Evolutionary conservation across 2,797 vertebrate genomes (phyloP).

Genomic region (Cuniculus paca): DNA sequence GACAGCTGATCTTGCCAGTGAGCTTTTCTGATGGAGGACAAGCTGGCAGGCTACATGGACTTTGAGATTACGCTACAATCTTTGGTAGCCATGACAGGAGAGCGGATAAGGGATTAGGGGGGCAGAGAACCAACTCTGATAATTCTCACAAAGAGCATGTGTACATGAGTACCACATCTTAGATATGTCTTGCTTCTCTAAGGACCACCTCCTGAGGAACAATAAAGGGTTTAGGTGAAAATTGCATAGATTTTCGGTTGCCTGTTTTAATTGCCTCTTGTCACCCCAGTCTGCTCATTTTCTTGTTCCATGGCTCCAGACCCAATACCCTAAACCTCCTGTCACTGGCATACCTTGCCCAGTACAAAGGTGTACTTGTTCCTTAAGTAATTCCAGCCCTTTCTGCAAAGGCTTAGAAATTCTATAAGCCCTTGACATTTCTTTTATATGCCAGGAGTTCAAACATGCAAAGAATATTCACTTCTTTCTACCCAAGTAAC

Average conservation of each 20-base stretch:
- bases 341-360: background rate
- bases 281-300: background rate
- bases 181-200: background rate
- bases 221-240: background rate
- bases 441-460: background rate
- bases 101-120: fast-evolving
- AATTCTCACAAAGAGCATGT: no score
- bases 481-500: background rate
- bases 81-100: background rate
- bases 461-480: background rate
- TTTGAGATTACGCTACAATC: background rate
- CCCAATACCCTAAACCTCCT: no score
- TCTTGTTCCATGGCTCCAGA: background rate
- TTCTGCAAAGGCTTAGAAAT: background rate
- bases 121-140: background rate
- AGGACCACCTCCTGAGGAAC: background rate
- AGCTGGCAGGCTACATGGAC: background rate
- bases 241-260: background rate
- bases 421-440: background rate
- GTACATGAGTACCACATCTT: no score
- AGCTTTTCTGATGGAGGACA: background rate
- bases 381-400: background rate
- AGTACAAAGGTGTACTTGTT: no score
- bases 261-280: background rate
- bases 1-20: background rate